A percentile compares a stretch with the other conserved stretches of the same genome.
Conservation (phyloP, 1,140 invertebrate genomes). For the Procambarus clarkii region DNA sequence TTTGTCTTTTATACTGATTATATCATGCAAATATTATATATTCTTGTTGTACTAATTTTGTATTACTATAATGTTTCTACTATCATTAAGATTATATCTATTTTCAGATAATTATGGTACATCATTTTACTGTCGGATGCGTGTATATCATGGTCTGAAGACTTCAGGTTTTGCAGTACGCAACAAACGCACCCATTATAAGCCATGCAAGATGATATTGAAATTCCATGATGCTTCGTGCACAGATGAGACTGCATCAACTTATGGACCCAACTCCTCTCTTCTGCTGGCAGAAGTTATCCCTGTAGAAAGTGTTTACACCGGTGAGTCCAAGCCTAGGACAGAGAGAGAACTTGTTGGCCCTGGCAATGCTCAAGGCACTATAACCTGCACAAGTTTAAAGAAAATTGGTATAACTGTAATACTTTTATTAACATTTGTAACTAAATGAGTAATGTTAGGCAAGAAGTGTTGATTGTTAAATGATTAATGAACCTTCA, state of each 20-base stretch:
- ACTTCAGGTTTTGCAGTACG: conserved; percentile 80
- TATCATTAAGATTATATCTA: not conserved
- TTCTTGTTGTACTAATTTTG: not conserved
- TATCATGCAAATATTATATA: not conserved
- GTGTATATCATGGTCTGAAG: conserved; percentile 78
- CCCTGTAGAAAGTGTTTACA: conserved; percentile 65
- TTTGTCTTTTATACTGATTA: too few species aligned
- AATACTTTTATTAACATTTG: too few species aligned
- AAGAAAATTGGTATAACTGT: too few species aligned
- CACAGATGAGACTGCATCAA: conserved; percentile 44
- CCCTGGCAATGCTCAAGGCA: too few species aligned
- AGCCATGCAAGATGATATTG: conserved; percentile 85
- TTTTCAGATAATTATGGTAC: conserved; percentile 59
- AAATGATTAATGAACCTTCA: too few species aligned
- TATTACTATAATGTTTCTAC: too few species aligned
- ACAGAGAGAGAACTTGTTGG: not conserved
- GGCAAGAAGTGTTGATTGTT: too few species aligned
- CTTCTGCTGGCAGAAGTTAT: conserved; percentile 66
- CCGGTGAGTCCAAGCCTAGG: conserved; percentile 34
- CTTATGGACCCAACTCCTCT: conserved; percentile 47
- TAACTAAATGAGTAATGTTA: too few species aligned
- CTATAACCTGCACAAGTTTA: too few species aligned
- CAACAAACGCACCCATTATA: conserved; percentile 80
- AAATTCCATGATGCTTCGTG: conserved; percentile 66
- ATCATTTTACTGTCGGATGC: conserved; percentile 76